phyloP scores from a whole-genome alignment of 2,888 invertebrate species.

The Scaptomyza flava region DNA sequence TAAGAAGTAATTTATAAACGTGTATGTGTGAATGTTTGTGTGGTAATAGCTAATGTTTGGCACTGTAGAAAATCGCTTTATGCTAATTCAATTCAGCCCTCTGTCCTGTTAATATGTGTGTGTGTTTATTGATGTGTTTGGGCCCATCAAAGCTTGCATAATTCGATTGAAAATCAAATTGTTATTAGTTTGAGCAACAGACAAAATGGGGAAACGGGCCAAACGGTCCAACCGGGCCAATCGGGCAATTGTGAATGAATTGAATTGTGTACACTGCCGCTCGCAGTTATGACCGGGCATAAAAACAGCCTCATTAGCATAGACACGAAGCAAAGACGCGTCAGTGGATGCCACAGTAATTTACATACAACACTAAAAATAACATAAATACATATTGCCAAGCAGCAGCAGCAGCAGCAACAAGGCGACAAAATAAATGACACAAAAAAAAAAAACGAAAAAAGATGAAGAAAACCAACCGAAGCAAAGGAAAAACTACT shows the following conservation, averaged over 20 bases:
- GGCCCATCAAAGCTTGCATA: slow-evolving; percentile 59
- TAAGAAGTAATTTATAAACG: neutral
- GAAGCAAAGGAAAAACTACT: slow-evolving; percentile 55
- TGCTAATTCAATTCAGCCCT: slow-evolving; percentile 57
- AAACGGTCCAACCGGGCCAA: slow-evolving; percentile 1
- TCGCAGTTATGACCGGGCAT: slow-evolving; percentile 61
- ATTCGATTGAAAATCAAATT: slow-evolving; percentile 75
- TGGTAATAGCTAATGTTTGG: slow-evolving; percentile 27
- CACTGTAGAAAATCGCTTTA: slow-evolving; percentile 56
- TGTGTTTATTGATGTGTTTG: slow-evolving; percentile 22
- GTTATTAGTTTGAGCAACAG: slow-evolving; percentile 74
- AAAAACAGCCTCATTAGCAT: slow-evolving; percentile 68
- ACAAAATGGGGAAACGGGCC: slow-evolving; percentile 14
- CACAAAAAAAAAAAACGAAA: slow-evolving; percentile 23
- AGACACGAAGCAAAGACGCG: slow-evolving; percentile 30
- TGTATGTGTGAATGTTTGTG: neutral
- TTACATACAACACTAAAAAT: slow-evolving; percentile 75
- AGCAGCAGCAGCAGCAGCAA: slow-evolving; percentile 14
- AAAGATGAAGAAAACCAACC: slow-evolving; percentile 13
- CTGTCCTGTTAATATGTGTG: neutral
- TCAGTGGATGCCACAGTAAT: slow-evolving; percentile 43
- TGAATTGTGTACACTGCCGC: slow-evolving; percentile 36
- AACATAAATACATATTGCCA: slow-evolving; percentile 61
- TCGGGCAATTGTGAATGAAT: slow-evolving; percentile 8
- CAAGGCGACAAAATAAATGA: slow-evolving; percentile 54